Base-by-base conservation (phyloP, 2,113 vertebrate species). In the Calyptomena viridis region DNA sequence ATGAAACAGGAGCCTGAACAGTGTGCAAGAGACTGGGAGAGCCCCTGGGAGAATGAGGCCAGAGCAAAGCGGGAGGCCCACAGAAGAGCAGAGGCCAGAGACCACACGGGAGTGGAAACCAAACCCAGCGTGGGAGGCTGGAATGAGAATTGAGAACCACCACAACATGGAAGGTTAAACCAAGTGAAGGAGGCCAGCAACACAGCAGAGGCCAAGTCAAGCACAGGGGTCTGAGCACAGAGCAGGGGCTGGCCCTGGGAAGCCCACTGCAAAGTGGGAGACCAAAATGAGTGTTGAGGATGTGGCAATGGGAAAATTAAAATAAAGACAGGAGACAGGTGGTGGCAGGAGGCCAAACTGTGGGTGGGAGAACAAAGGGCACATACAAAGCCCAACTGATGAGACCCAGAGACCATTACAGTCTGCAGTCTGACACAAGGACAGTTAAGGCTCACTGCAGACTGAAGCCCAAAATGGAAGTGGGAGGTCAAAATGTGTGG, bases 331-430 rank as follows among this genome's bases (percentile, higher is more conserved):
- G n/a, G n/a, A n/a, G n/a, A n/a, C 31, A 23, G 35, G 35, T 4
- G 58, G 46, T 37, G 39, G 59, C 5, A 3, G 24, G 49, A 94
- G 28, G 31, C 24, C 68, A 87, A 52, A 72, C 13, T 40, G 55
- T 6, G 3, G 21, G n/a, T 12, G 15, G 55, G 64, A 78, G 46
- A 69, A 12, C 6, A 12, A 44, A 69, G 66, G 46, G 21, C 10
- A 42, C 0, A 0, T 5, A 47, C 2, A 3, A 46, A 64, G 35
- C n/a, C 0, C 2, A 46, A 39, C 28, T 2, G 0, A 20, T 0
- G 6, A 85, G 31, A 68, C 31, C 16, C 21, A 21, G 39, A 89
- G 31, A 5, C 30, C 27, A 3, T 5, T 40, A 33, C 39, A 77
- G 8, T 20, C 3, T 23, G 44, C n/a, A 77, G n/a, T 42, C 47